Evolutionary conservation across 2,888 invertebrate genomes (phyloP).

Genomic region (Cephus runcator): DNA sequence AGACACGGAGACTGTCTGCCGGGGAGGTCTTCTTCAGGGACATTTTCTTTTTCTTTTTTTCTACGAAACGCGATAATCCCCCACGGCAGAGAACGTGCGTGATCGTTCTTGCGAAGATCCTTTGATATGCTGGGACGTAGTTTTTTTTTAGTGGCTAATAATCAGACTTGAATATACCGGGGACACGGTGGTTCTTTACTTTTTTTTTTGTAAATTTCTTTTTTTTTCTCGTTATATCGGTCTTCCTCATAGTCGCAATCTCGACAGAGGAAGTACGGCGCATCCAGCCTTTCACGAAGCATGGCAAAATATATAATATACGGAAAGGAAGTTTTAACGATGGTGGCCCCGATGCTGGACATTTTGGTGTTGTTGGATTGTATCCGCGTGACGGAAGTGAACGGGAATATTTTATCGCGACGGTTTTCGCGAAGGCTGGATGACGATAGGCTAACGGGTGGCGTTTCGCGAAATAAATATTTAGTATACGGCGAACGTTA

Average conservation of each 20-base stretch:
- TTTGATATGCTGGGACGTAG: not conserved
- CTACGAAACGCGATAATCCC: not conserved
- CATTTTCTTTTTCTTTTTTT: not conserved
- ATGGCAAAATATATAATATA: not conserved
- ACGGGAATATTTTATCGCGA: conserved; percentile 26
- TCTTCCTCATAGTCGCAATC: not conserved
- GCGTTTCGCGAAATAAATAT: not conserved
- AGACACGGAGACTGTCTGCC: not conserved
- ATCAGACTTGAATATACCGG: not conserved
- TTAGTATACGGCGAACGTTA: not conserved
- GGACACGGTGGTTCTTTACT: not conserved
- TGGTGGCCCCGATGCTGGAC: conserved; percentile 19
- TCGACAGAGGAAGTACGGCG: not conserved
- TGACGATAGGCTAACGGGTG: not conserved
- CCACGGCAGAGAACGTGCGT: not conserved
- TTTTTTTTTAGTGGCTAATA: not conserved
- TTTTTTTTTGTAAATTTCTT: conserved; percentile 4
- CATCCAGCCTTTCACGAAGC: not conserved
- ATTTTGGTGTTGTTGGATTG: conserved; percentile 43
- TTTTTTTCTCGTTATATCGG: conserved; percentile 5
- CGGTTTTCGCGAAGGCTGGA: not conserved
- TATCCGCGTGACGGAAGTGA: conserved; percentile 48
- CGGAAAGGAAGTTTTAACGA: conserved; percentile 12
- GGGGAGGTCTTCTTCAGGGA: not conserved
- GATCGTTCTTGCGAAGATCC: not conserved